A percentile compares a stretch with the other conserved stretches of the same genome.
These are phyloP conservation scores for Phataginus tetradactyla DNA, from an alignment of 2,797 vertebrate genomes.

Conservation along the genomic window DNA sequence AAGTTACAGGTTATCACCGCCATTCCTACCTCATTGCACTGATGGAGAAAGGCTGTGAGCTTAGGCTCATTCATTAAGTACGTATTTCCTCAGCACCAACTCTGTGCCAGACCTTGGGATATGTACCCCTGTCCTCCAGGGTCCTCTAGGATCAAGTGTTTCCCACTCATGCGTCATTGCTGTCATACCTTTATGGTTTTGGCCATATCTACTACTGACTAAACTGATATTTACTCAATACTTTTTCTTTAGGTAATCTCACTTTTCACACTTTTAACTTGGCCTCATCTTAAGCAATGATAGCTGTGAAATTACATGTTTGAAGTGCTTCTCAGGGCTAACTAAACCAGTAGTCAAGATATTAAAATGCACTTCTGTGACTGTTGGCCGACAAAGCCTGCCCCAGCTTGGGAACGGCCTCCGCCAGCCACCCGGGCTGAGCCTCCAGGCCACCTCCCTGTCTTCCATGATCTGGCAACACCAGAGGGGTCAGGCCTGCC, in stretches of 20 bases:
- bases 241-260: neutral
- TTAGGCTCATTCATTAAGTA: neutral
- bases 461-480: neutral
- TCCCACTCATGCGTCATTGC: neutral
- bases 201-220: neutral
- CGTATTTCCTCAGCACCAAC: neutral
- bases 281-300: neutral
- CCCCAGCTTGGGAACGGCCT: neutral
- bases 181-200: neutral
- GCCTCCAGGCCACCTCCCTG: neutral
- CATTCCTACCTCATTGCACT: neutral
- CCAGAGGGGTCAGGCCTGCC: neutral
- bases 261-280: neutral
- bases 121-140: accelerated
- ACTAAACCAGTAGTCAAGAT: neutral
- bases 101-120: neutral
- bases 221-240: neutral
- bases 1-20: neutral
- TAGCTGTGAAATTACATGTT: neutral
- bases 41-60: neutral
- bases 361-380: neutral
- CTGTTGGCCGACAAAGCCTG: neutral
- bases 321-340: neutral
- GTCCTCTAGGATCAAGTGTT: neutral
- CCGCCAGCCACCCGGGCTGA: no score